Evolutionary conservation across 2,797 vertebrate species (phyloP).

Genomic region (Tenualosa ilisha): DNA sequence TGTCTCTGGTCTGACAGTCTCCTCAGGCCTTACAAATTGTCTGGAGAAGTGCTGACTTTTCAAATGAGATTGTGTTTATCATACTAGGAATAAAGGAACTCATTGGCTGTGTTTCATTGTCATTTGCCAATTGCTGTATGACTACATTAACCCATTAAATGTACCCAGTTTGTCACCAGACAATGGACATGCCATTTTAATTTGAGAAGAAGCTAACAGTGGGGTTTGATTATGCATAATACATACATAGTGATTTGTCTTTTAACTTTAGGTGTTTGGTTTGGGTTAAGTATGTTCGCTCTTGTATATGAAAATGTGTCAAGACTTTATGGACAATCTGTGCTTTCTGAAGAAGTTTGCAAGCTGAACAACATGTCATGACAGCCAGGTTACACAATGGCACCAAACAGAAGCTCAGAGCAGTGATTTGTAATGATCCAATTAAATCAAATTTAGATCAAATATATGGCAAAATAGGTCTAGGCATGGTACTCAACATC

Average conservation of each 20-base stretch:
- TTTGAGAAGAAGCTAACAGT: too few species aligned
- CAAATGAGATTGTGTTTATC: background rate
- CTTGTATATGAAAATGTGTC: background rate
- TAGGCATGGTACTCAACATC: too few species aligned
- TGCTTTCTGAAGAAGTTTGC: background rate
- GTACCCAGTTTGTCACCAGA: background rate
- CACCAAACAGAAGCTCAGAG: too few species aligned
- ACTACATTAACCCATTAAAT: background rate
- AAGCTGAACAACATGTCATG: too few species aligned
- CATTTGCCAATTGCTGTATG: constrained; percentile 6
- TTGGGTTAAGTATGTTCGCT: too few species aligned
- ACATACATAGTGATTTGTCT: too few species aligned
- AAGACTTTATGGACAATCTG: background rate
- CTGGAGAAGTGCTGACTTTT: background rate
- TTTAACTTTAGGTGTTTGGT: too few species aligned
- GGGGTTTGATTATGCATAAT: background rate
- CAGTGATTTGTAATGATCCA: background rate
- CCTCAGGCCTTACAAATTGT: background rate
- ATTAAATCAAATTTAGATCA: background rate
- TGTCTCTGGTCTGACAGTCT: background rate
- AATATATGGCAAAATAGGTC: background rate
- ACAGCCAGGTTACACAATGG: too few species aligned
- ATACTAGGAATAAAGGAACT: background rate
- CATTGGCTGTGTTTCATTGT: background rate
- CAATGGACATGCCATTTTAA: background rate